A percentile compares a stretch with the other conserved stretches of the same genome.
phyloP scores from a whole-genome alignment of 2,797 vertebrate species.

The Poliocrania exsul region DNA sequence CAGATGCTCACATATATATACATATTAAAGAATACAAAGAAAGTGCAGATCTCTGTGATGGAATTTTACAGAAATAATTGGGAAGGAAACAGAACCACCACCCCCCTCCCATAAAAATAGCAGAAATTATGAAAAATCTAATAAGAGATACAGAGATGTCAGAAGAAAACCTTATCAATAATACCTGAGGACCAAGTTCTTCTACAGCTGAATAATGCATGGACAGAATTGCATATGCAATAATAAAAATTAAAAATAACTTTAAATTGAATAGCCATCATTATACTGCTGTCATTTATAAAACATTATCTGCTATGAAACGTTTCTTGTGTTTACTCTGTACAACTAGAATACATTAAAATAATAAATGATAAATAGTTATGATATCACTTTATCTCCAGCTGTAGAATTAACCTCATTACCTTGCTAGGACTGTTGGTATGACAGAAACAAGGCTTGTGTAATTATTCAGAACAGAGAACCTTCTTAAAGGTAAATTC shows the following conservation, averaged over 20 bases:
- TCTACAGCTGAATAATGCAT: background rate
- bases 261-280: background rate
- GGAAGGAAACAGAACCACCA: fast-evolving
- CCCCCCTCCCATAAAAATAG: background rate
- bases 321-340: background rate
- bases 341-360: background rate
- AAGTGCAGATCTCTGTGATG: background rate
- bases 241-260: background rate
- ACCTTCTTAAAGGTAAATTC: background rate
- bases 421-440: background rate
- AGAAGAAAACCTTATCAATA: background rate
- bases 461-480: background rate
- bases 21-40: background rate
- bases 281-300: background rate
- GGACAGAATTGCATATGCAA: background rate
- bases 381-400: background rate
- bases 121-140: background rate
- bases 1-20: background rate
- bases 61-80: background rate
- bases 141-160: background rate
- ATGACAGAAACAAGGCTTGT: background rate
- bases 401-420: background rate
- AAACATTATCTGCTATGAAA: background rate
- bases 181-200: background rate
- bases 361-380: background rate